A percentile compares a stretch with the other conserved stretches of the same genome.
Conservation (phyloP, 1,140 invertebrate species). For the Plectrocnemia conspersa region DNA sequence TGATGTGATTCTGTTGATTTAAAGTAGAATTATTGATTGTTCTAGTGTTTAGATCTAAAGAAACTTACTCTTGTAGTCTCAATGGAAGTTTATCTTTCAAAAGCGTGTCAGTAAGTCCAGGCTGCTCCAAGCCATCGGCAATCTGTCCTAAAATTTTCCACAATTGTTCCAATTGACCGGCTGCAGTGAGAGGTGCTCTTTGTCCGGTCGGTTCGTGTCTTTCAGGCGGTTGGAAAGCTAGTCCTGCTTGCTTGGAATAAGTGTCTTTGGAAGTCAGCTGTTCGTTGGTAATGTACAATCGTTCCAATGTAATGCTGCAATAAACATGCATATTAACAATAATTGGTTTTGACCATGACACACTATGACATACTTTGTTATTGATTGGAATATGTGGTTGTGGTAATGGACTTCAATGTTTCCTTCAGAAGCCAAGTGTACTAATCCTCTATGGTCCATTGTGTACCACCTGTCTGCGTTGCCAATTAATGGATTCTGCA, state of each 20-base stretch:
- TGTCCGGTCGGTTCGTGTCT: conserved; percentile 18
- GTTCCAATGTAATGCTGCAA: conserved; percentile 9
- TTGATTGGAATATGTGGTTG: conserved; percentile 29
- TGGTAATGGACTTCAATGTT: conserved; percentile 32
- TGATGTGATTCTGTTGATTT: conserved; percentile 47
- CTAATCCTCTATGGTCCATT: conserved; percentile 24
- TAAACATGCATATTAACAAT: not conserved
- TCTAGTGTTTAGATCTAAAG: not conserved
- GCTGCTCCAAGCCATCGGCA: conserved; percentile 23
- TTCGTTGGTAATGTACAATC: not conserved
- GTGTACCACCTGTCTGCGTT: conserved; percentile 30
- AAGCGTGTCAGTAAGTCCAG: conserved; percentile 25
- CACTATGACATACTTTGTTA: conserved; percentile 27
- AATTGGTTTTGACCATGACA: not conserved
- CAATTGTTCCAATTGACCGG: conserved; percentile 10
- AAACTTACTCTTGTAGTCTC: conserved; percentile 27
- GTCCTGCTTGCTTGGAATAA: conserved; percentile 8
- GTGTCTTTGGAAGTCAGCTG: not conserved
- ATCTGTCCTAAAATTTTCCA: conserved; percentile 10
- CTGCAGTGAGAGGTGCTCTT: not conserved
- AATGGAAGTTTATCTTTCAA: conserved; percentile 29
- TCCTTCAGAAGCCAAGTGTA: conserved; percentile 17
- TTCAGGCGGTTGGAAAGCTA: conserved; percentile 22
- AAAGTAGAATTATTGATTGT: not conserved
- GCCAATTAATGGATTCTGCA: conserved; percentile 31